Evolutionary conservation across 2,797 vertebrate genomes (phyloP).

Genomic region (Centropyge bicolor): DNA sequence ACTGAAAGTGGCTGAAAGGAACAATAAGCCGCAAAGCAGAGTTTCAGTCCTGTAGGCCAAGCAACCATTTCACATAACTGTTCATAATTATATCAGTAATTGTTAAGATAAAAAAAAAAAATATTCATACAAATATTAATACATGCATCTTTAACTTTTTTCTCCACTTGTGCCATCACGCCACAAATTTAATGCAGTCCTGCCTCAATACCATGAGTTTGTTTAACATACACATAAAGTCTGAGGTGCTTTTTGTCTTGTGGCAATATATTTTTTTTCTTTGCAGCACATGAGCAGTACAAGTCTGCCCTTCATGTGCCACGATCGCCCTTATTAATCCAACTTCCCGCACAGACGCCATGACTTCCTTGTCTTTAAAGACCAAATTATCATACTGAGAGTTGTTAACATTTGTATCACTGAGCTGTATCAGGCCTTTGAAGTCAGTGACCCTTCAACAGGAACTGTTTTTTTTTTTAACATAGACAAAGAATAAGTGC

Average conservation of each 20-base stretch:
- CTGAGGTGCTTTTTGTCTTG: conserved; percentile 10
- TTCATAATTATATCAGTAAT: background rate
- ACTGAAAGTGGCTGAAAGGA: background rate
- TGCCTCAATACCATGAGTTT: background rate
- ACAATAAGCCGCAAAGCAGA: background rate
- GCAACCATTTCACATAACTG: background rate
- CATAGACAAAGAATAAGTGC: background rate
- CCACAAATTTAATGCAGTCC: background rate
- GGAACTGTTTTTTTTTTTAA: background rate
- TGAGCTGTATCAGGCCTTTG: conserved; percentile 9
- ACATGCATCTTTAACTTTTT: background rate
- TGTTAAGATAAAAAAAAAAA: too few species aligned
- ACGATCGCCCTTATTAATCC: conserved; percentile 49
- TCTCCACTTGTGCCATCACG: background rate
- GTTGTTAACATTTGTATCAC: conserved; percentile 36
- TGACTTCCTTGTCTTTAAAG: conserved; percentile 32
- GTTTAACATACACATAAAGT: background rate
- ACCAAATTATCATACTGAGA: conserved; percentile 49
- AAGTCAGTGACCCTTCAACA: background rate
- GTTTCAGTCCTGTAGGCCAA: background rate
- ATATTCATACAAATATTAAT: too few species aligned
- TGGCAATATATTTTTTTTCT: conserved; percentile 8
- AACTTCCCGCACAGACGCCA: conserved; percentile 45
- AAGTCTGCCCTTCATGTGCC: too few species aligned
- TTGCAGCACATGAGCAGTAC: conserved; percentile 32